Evolutionary conservation across 2,888 invertebrate genomes (phyloP), one percentile per base, ranked within the genome.

Genomic region (Nowickia ferox): DNA sequence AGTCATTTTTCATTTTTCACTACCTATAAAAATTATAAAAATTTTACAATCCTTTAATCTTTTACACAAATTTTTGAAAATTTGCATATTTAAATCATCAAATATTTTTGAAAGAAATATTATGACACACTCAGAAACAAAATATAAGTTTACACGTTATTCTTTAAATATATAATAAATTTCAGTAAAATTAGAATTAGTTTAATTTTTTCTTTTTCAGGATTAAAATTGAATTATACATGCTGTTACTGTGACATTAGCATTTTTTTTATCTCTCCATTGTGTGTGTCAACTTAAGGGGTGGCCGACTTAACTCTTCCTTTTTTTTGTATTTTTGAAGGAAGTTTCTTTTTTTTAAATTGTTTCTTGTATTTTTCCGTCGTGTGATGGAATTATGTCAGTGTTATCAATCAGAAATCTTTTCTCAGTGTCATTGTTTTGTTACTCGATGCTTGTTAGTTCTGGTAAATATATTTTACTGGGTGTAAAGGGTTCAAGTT

Each of bases 361-460:
- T 11, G n/a, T 17, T 61, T 17, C 1, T 40, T 40, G 11, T 30
- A 30, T 1, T 30, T 30, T 6, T 19, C n/a, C 17, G 13, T n/a
- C 15, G 22, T 19, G 59, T 74, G 74, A 74, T 61, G 53, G 44
- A 65, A 65, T 53, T 42, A 65, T 55, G 65, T 75, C 75, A 65
- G 17, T 51, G 22, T 17, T 44, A 75, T 66, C 55, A 66, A 57
- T 76, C 77, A 77, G 11, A 48, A 5, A 10, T 30, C 8, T 15
- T 51, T 19, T 76, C 1, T 57, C 19, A 10, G 13, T 61, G n/a
- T 44, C n/a, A 19, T 42, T n/a, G 61, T 63, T 15, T n/a, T 15
- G 48, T 30, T 59, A 71, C 48, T 78, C 53, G 61, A 48, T 71
- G 53, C 22, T 42, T 79, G 53, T 79, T 71, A 79, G 63, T 63